A percentile compares a stretch with the other conserved stretches of the same genome.
phyloP scores from a whole-genome alignment of 2,797 vertebrate species.

The Pitangus sulphuratus region DNA sequence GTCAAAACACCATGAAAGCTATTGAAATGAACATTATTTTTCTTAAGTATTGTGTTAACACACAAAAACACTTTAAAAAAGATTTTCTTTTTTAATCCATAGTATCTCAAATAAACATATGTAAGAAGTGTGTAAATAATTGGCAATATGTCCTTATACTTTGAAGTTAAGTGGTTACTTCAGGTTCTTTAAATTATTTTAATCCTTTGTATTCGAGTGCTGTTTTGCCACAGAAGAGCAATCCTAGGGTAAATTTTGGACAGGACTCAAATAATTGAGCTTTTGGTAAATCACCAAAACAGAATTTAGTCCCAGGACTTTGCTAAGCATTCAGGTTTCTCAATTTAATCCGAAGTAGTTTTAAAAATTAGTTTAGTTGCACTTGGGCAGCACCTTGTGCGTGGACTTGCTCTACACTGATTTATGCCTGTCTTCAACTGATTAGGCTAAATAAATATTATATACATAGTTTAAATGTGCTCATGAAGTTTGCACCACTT shows the following conservation, averaged over 20 bases:
- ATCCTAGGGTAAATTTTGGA: neutral
- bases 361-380: neutral
- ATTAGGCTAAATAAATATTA: neutral
- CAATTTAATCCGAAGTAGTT: neutral
- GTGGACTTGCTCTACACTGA: neutral
- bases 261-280: neutral
- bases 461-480: neutral
- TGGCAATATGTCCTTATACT: neutral
- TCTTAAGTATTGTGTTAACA: neutral
- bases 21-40: neutral
- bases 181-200: neutral
- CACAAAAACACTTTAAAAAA: neutral
- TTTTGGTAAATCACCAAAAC: neutral
- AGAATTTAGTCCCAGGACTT: neutral
- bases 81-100: neutral
- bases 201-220: neutral
- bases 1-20: neutral
- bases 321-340: neutral
- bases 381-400: neutral
- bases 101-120: neutral
- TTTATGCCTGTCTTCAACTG: neutral
- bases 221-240: neutral
- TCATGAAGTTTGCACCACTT: neutral
- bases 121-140: neutral
- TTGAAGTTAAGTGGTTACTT: neutral